A percentile compares a stretch with the other conserved stretches of the same genome.
Conservation (phyloP, 2,797 vertebrate species). For the Pangasius larnaudii region DNA sequence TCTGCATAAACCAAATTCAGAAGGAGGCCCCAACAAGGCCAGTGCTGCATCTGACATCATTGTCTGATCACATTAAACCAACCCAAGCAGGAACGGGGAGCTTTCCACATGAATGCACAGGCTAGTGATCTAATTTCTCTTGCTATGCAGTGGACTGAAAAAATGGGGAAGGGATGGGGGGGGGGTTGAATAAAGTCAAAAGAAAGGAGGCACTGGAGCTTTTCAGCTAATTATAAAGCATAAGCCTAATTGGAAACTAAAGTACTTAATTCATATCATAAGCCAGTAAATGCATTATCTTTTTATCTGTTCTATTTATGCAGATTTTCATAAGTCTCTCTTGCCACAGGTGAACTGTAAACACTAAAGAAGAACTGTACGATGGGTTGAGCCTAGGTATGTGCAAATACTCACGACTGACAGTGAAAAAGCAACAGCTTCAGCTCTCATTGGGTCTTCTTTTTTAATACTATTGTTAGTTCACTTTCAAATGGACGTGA, state of each 20-base stretch:
- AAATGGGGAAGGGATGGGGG: conserved; percentile 24
- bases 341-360: conserved; percentile 62
- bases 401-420: neutral
- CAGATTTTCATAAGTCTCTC: conserved; percentile 74
- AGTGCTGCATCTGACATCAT: conserved; percentile 68
- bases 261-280: conserved; percentile 70
- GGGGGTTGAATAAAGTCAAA: conserved; percentile 43
- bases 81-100: conserved; percentile 60
- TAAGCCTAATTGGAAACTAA: conserved; percentile 75
- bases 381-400: neutral
- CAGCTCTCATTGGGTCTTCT: neutral
- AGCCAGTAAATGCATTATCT: conserved; percentile 63
- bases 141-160: conserved; percentile 59
- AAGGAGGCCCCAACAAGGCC: conserved; percentile 35
- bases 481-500: neutral
- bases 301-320: conserved; percentile 70
- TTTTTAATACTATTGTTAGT: neutral
- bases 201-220: conserved; percentile 60
- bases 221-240: conserved; percentile 72
- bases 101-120: conserved; percentile 70
- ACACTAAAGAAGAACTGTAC: neutral
- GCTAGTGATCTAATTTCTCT: conserved; percentile 68
- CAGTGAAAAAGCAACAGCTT: neutral
- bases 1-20: conserved; percentile 32
- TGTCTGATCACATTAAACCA: conserved; percentile 72